Percentiles rank a stretch among this genome's conserved stretches.
phyloP scores from a whole-genome alignment of 2,113 vertebrate species.

The Corythaeola cristata region DNA sequence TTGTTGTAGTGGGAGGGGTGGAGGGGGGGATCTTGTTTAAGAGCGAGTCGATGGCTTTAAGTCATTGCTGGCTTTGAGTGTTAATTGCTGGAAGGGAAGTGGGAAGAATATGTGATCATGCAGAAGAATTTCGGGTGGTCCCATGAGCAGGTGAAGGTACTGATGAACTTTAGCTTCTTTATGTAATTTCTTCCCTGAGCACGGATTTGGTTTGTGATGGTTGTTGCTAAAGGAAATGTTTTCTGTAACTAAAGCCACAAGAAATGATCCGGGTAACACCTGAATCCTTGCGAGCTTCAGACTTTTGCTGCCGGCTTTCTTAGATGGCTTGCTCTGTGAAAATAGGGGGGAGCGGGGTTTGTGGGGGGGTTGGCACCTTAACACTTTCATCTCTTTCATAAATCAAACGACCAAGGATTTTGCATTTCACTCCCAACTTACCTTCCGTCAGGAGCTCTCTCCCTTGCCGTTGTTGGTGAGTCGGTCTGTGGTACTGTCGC shows the following conservation, averaged over 20 bases:
- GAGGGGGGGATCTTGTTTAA: background rate
- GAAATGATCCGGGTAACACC: background rate
- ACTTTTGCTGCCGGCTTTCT: background rate
- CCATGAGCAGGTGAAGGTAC: background rate
- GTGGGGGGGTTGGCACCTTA: background rate
- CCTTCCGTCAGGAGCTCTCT: background rate
- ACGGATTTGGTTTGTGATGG: constrained; percentile 18
- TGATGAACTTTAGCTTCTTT: constrained; percentile 26
- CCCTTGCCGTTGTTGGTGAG: background rate
- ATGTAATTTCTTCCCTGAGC: constrained; percentile 16
- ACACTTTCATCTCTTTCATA: background rate
- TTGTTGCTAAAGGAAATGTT: constrained; percentile 24
- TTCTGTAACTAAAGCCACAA: background rate
- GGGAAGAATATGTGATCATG: background rate
- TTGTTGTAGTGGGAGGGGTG: background rate
- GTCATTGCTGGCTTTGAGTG: background rate
- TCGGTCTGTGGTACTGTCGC: background rate
- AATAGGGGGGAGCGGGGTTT: background rate
- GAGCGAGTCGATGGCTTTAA: background rate
- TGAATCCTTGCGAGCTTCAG: background rate
- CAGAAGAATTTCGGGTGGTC: background rate
- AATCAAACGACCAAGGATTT: background rate
- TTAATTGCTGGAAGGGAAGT: background rate
- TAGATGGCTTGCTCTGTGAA: background rate
- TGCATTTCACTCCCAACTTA: background rate